phyloP scores from a whole-genome alignment of 1,140 invertebrate species.

The Asbolus verrucosus region DNA sequence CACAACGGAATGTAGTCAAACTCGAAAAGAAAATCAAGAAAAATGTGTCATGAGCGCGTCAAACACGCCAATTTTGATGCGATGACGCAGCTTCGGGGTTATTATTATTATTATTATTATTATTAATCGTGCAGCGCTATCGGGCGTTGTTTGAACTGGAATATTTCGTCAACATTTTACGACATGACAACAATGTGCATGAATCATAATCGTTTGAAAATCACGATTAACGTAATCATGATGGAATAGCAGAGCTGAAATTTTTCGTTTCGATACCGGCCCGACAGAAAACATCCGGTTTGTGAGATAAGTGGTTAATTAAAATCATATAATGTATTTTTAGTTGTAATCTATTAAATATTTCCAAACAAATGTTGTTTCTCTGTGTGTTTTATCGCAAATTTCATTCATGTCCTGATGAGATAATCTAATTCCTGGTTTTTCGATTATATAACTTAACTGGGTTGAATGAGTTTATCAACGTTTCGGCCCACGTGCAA shows the following conservation, averaged over 20 bases:
- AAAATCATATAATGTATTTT: slow-evolving; percentile 8
- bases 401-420: slow-evolving; percentile 39
- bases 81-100: too few relatives aligned
- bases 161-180: too few relatives aligned
- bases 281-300: slow-evolving; percentile 4
- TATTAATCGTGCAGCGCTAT: neutral
- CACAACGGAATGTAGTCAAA: slow-evolving; percentile 21
- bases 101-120: too few relatives aligned
- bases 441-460: slow-evolving; percentile 42
- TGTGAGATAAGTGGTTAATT: slow-evolving; percentile 12
- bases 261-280: too few relatives aligned
- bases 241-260: slow-evolving; percentile 1
- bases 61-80: neutral
- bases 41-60: neutral
- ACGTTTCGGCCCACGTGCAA: slow-evolving; percentile 44
- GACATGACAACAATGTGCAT: neutral
- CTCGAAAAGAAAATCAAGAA: neutral
- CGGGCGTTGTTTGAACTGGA: neutral
- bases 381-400: slow-evolving; percentile 1
- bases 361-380: neutral
- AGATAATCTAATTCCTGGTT: slow-evolving; percentile 46
- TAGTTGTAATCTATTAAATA: slow-evolving; percentile 1
- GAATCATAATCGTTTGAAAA: neutral
- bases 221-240: slow-evolving; percentile 1
- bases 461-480: slow-evolving; percentile 42